These are phyloP conservation scores for Gorsachius magnificus DNA, from an alignment of 2,797 vertebrate genomes.

Conservation along the genomic window DNA sequence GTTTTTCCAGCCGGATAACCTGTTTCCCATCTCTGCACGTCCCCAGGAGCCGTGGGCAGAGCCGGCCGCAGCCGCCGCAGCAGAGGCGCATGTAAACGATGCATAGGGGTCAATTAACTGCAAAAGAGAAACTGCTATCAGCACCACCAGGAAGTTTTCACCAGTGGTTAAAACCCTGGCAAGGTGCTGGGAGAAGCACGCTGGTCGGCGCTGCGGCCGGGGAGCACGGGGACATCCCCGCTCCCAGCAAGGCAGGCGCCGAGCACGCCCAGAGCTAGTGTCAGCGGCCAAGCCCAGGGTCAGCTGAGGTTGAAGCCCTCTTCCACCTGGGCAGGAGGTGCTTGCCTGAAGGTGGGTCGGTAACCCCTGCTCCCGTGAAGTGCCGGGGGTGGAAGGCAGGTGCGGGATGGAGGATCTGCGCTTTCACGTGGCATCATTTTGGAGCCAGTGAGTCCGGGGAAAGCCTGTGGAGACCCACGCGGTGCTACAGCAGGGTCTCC, in stretches of 20 bases:
- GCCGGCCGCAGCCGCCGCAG: fast-evolving
- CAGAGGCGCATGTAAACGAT: fast-evolving
- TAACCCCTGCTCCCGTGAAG: fast-evolving
- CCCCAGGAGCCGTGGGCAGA: fast-evolving
- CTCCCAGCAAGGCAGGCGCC: background rate
- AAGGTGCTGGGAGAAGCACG: background rate
- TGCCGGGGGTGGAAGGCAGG: fast-evolving
- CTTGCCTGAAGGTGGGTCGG: background rate
- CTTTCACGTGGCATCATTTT: fast-evolving
- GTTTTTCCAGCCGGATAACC: background rate
- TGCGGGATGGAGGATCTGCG: fast-evolving
- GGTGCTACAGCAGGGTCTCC: background rate
- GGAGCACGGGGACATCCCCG: background rate
- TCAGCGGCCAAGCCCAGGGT: background rate
- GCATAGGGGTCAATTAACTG: background rate
- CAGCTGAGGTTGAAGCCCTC: background rate
- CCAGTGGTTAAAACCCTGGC: background rate
- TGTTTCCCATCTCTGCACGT: background rate
- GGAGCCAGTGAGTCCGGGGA: fast-evolving
- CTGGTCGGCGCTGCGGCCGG: fast-evolving
- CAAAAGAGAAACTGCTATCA: background rate
- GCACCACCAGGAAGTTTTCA: too few relatives aligned
- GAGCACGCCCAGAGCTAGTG: background rate
- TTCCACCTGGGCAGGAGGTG: background rate
- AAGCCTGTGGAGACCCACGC: fast-evolving